Evolutionary conservation across 1,140 invertebrate species (phyloP), one percentile per base, ranked within the genome.

Genomic region (Drosophila nannoptera): DNA sequence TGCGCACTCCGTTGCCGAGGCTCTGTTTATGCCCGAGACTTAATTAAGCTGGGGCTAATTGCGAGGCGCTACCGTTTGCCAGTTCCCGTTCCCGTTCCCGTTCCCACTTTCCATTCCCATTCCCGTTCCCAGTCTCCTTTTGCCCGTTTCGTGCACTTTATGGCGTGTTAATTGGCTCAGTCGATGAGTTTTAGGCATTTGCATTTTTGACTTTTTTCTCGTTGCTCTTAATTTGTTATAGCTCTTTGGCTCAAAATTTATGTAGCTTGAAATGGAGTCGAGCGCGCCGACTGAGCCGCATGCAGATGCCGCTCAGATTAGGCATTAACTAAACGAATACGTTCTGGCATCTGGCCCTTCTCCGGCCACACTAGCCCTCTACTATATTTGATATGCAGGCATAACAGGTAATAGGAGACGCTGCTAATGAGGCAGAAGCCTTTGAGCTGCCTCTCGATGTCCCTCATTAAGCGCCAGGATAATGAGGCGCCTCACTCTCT

Each of bases 31-130:
- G 72, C 53, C 72, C 70, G 72, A 58, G 64, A 63, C 78, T 84
- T 84, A 84, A 83, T 83, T 83, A 84, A 77, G 49, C 69, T 38
- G 75, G 22, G 22, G 68, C 64, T 82, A 82, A 82, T 82, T 82
- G 78, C 64, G 50, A 78, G 72, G 73, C 80, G 78, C 78, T 83
- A 83, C 80, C 45, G 78, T 83, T 75, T 72, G 75, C 43, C 65
- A 62, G 22, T 46, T 63, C n/a, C 53, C n/a, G 55, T 35, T 16
- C 31, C 48, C 48, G 32, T 16, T 29, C 48, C 46, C 16, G 14
- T 22, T 45, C 48, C 43, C 42, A 14, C 8, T 45, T 4, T 7
- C 12, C 5, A 8, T 22, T 29, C 8, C 7, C 8, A n/a, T 40
- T 42, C n/a, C 35, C 9, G 36, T 36, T 7, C 35, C 61, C 46